phyloP scores from a whole-genome alignment of 2,797 vertebrate species.

The Phaenicophaeus curvirostris region DNA sequence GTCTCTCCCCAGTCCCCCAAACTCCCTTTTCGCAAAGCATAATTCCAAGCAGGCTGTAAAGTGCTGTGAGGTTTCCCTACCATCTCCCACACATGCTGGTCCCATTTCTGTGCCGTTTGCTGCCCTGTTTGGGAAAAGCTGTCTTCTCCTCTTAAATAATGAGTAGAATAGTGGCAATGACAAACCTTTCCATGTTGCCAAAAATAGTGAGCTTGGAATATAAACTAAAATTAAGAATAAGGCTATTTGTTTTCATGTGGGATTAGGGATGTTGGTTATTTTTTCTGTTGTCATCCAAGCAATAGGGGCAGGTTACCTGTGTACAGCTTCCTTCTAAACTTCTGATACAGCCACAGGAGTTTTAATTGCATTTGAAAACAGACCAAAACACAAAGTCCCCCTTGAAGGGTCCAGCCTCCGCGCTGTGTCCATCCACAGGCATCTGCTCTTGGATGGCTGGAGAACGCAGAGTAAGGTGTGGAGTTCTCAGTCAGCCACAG shows the following conservation, averaged over 20 bases:
- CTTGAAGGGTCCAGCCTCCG: too few species aligned
- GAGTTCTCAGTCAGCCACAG: background rate
- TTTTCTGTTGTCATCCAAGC: background rate
- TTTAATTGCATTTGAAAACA: background rate
- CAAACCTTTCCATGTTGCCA: background rate
- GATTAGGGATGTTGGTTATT: background rate
- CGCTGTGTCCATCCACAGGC: too few species aligned
- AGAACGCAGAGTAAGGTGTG: rapidly evolving
- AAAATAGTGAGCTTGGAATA: background rate
- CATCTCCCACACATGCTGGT: background rate
- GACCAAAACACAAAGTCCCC: background rate
- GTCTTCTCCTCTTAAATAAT: background rate
- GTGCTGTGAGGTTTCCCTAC: background rate
- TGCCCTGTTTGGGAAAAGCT: background rate
- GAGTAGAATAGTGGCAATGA: background rate
- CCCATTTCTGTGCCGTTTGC: rapidly evolving
- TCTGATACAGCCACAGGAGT: background rate
- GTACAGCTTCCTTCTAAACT: background rate
- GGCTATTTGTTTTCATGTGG: background rate
- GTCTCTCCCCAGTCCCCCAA: background rate
- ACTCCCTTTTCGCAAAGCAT: background rate
- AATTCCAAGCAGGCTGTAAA: background rate
- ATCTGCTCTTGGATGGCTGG: background rate
- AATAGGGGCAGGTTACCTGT: background rate
- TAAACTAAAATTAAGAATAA: background rate